A percentile compares a stretch with the other conserved stretches of the same genome.
Conservation (phyloP, 2,888 invertebrate genomes). For the Eristalis pertinax region DNA sequence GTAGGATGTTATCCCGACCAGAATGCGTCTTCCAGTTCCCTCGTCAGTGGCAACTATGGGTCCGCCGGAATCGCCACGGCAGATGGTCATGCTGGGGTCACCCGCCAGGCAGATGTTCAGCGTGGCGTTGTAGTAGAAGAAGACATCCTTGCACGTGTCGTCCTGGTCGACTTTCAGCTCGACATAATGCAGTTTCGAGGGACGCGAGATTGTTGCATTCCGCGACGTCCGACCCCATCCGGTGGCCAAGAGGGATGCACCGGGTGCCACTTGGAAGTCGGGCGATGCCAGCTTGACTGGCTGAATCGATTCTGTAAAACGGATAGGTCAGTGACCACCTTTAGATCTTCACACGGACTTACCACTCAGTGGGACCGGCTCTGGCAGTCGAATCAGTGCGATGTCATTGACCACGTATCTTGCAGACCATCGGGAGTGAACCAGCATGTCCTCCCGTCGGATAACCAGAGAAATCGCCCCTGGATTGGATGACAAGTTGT, state of each 20-base stretch:
- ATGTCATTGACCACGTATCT: slow-evolving; percentile 80
- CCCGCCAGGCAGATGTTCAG: slow-evolving; percentile 66
- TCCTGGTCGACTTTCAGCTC: slow-evolving; percentile 46
- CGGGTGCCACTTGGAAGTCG: slow-evolving; percentile 18
- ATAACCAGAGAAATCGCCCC: slow-evolving; percentile 35
- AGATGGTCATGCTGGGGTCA: slow-evolving; percentile 79
- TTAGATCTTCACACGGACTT: slow-evolving; percentile 39
- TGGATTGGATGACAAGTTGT: slow-evolving; percentile 28
- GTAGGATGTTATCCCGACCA: slow-evolving; percentile 80
- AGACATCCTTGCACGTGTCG: slow-evolving; percentile 35
- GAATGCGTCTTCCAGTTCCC: slow-evolving; percentile 76
- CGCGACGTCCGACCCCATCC: slow-evolving; percentile 70
- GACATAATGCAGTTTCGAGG: slow-evolving; percentile 56
- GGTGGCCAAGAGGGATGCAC: slow-evolving; percentile 51
- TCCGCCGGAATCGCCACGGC: slow-evolving; percentile 82
- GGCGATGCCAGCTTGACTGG: slow-evolving; percentile 29
- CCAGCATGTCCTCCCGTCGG: slow-evolving; percentile 38
- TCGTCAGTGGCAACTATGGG: slow-evolving; percentile 78
- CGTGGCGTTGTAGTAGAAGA: slow-evolving; percentile 49
- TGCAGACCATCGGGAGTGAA: slow-evolving; percentile 55
- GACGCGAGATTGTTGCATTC: slow-evolving; percentile 55
- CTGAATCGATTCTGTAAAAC: slow-evolving; percentile 34
- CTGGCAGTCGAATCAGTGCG: slow-evolving; percentile 80
- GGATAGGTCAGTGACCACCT: slow-evolving; percentile 3
- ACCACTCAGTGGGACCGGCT: slow-evolving; percentile 79